Base-by-base conservation (phyloP, 1,140 invertebrate species). In the Venturia canescens region DNA sequence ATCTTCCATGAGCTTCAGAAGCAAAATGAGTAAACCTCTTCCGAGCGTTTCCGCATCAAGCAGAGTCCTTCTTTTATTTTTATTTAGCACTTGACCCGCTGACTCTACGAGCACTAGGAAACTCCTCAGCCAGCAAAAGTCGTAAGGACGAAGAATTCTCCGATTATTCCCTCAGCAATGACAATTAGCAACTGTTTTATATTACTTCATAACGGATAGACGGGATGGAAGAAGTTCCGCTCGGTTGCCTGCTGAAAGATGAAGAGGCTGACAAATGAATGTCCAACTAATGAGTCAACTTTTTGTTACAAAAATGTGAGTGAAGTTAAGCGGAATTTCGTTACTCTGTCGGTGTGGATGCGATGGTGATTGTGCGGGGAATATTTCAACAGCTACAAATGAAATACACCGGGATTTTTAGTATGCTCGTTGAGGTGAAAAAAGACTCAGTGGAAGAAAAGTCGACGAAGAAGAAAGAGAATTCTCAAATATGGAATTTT, bases 261-360 rank as follows among this genome's bases (percentile, higher is more conserved):
- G 26, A 72, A 38, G 44, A 50, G 44, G 26, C 16, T 50, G 70
- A 50, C 44, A 50, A 71, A 71, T 71, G 29, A 72, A 72, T 72
- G 70, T 23, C 44, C 21, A 44, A 48, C 70, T 72, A 72, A 72
- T 72, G 70, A 72, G 70, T 72, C 70, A 72, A 72, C 70, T 72
- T 72, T 60, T 72, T 50, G 27, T 44, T 72, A 50, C 27, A 72
- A 72, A 72, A 72, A 72, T 72, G 70, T 72, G 38, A 72, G 26
- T 72, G 50, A 72, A 72, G 34, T n/a, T 11, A 15, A 50, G 44
- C 15, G 3, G 50, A 72, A 44, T 72, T 72, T 72, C 21, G 70
- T 50, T 50, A n/a, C 13, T 50, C 21, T 11, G 5, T 5, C 23
- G 3, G n/a, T 26, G 31, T n/a, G 23, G 1, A 27, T 21, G 31